Percentiles rank a stretch among this genome's conserved stretches.
These are phyloP conservation scores for Diorhabda sublineata DNA, from an alignment of 1,140 invertebrate genomes.

Conservation along the genomic window DNA sequence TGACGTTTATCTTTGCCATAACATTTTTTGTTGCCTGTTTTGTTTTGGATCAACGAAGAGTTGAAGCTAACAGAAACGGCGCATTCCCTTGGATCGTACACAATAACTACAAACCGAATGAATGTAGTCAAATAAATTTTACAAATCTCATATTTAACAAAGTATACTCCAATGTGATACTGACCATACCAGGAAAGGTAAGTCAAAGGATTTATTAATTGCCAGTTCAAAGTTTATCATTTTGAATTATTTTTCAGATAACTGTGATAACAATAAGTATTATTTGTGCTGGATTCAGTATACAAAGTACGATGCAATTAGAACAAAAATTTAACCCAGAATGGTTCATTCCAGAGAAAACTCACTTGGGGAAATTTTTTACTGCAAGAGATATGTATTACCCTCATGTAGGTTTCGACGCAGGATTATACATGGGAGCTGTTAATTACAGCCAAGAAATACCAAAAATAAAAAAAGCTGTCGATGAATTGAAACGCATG, in stretches of 20 bases:
- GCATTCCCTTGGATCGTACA: conserved; percentile 64
- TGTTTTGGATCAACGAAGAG: conserved; percentile 63
- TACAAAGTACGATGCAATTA: conserved; percentile 57
- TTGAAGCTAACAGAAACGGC: conserved; percentile 61
- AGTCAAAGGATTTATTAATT: conserved; percentile 15
- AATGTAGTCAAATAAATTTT: conserved; percentile 47
- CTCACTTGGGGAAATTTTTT: conserved; percentile 65
- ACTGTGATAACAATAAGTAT: conserved; percentile 58
- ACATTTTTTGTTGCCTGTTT: conserved; percentile 77
- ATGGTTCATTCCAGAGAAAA: conserved; percentile 70
- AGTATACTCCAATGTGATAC: conserved; percentile 55
- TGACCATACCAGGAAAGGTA: conserved; percentile 59
- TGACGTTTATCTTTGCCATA: conserved; percentile 70
- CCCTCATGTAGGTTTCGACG: conserved; percentile 61
- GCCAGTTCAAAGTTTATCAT: neutral
- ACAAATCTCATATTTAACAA: conserved; percentile 46
- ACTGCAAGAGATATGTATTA: conserved; percentile 54
- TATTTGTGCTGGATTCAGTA: conserved; percentile 55
- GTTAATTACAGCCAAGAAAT: conserved; percentile 64
- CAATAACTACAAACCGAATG: conserved; percentile 50
- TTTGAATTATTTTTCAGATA: conserved; percentile 40
- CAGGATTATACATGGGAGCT: conserved; percentile 63
- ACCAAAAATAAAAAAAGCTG: conserved; percentile 55
- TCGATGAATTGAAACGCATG: conserved; percentile 52
- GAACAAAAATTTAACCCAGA: conserved; percentile 73